Conservation (phyloP, 2,888 invertebrate genomes). For the Cordilura impudica region DNA sequence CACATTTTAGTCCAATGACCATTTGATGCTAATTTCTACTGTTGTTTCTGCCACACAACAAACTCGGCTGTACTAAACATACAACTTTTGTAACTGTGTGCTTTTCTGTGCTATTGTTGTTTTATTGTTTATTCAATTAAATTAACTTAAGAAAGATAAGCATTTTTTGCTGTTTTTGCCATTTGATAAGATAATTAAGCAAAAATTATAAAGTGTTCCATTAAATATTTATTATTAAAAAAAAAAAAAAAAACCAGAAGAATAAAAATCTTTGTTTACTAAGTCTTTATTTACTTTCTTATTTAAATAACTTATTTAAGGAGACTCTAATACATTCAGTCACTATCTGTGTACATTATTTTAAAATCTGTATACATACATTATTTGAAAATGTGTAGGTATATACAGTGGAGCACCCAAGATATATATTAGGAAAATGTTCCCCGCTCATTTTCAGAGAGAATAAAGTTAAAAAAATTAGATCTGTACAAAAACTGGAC, state of each 20-base stretch:
- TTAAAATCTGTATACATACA: too few relatives aligned
- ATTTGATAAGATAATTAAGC: conserved; percentile 54
- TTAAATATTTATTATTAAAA: conserved; percentile 43
- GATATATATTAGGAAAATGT: too few relatives aligned
- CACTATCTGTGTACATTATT: too few relatives aligned
- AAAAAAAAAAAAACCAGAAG: conserved; percentile 14
- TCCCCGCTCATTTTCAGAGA: too few relatives aligned
- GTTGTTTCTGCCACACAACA: not conserved
- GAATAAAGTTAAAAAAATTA: too few relatives aligned
- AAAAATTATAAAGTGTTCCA: conserved; percentile 26
- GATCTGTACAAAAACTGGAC: too few relatives aligned
- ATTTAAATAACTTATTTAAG: too few relatives aligned
- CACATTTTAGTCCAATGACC: conserved; percentile 44
- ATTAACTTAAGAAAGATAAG: conserved; percentile 52
- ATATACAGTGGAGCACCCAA: too few relatives aligned
- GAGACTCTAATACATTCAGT: too few relatives aligned
- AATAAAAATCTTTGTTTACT: not conserved
- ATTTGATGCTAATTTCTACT: conserved; percentile 37
- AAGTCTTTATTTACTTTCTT: not conserved
- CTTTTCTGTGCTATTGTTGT: not conserved
- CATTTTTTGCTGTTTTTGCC: conserved; percentile 6
- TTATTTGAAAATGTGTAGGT: too few relatives aligned
- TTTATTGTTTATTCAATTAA: conserved; percentile 52
- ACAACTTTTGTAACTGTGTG: not conserved
- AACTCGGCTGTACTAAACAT: not conserved